Conservation (phyloP, 2,888 invertebrate species). For the Cryptocephalus primarius region DNA sequence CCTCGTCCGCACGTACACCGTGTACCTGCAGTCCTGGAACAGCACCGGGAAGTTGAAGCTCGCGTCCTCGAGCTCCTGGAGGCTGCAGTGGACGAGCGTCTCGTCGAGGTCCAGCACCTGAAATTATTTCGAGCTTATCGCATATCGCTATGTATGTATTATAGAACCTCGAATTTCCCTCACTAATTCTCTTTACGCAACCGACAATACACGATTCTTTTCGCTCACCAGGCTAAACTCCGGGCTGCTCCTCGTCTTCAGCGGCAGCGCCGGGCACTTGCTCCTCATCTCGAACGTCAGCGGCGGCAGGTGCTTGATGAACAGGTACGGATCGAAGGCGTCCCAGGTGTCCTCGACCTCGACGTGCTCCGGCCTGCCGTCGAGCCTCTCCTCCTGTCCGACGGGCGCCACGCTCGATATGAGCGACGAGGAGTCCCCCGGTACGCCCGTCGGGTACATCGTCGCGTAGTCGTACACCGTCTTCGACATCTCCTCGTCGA, state of each 20-base stretch:
- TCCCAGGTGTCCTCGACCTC: slow-evolving; percentile 55
- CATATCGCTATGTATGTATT: too few species aligned
- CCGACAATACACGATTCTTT: too few species aligned
- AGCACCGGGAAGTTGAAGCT: slow-evolving; percentile 88
- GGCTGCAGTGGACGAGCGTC: slow-evolving; percentile 89
- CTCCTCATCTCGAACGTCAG: slow-evolving; percentile 65
- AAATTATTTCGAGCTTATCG: too few species aligned
- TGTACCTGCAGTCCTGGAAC: slow-evolving; percentile 86
- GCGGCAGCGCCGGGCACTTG: slow-evolving; percentile 71
- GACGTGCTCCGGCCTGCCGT: slow-evolving; percentile 33
- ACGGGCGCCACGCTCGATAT: slow-evolving; percentile 25
- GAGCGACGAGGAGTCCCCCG: slow-evolving; percentile 20
- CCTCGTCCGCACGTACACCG: slow-evolving; percentile 73
- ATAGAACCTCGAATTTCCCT: too few species aligned
- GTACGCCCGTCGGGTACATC: slow-evolving; percentile 22
- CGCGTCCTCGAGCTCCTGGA: slow-evolving; percentile 84
- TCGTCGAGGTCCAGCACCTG: slow-evolving; percentile 68
- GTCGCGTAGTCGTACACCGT: slow-evolving; percentile 33
- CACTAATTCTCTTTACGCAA: too few species aligned
- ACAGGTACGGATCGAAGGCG: slow-evolving; percentile 79
- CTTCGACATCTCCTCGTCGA: slow-evolving; percentile 42
- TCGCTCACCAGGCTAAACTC: slow-evolving; percentile 83
- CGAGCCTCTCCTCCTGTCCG: slow-evolving; percentile 24
- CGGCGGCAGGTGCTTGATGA: slow-evolving; percentile 84
- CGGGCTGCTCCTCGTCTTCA: slow-evolving; percentile 85